These are phyloP conservation scores for Morpho deidamia DNA, from an alignment of 2,888 invertebrate genomes.

Conservation along the genomic window DNA sequence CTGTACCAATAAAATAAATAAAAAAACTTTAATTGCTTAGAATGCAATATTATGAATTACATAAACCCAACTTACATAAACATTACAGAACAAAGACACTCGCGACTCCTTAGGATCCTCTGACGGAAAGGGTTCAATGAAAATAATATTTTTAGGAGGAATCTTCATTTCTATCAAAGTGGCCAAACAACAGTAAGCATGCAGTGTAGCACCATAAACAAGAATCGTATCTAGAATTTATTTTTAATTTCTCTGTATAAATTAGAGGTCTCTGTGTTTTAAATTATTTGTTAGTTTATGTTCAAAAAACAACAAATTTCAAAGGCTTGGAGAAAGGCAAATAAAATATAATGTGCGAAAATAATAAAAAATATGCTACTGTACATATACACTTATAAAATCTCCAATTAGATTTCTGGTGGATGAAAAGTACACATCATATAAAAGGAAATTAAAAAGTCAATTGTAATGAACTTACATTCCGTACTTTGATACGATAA, in stretches of 20 bases:
- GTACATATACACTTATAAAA: too few species aligned
- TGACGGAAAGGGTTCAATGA: conserved; percentile 77
- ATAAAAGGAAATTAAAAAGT: too few species aligned
- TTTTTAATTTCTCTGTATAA: neutral
- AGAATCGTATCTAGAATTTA: conserved; percentile 64
- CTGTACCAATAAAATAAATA: too few species aligned
- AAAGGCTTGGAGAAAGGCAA: too few species aligned
- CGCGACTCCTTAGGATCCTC: conserved; percentile 42
- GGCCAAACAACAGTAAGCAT: conserved; percentile 82
- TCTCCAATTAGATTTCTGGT: too few species aligned
- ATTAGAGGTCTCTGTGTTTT: too few species aligned
- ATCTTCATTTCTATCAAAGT: conserved; percentile 80
- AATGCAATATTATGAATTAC: neutral
- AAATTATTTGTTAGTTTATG: too few species aligned
- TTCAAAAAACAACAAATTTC: too few species aligned
- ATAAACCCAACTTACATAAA: conserved; percentile 38
- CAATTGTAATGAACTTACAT: conserved; percentile 30
- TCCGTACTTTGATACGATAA: conserved; percentile 29
- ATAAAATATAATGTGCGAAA: too few species aligned
- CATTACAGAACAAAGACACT: conserved; percentile 54
- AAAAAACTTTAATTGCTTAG: too few species aligned
- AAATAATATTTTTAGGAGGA: conserved; percentile 72
- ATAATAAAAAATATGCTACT: too few species aligned
- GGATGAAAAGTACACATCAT: too few species aligned
- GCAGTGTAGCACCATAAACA: conserved; percentile 83